A percentile compares a stretch with the other conserved stretches of the same genome.
Evolutionary conservation across 2,797 vertebrate genomes (phyloP).

Genomic region (Ctenopoma kingsleyae): DNA sequence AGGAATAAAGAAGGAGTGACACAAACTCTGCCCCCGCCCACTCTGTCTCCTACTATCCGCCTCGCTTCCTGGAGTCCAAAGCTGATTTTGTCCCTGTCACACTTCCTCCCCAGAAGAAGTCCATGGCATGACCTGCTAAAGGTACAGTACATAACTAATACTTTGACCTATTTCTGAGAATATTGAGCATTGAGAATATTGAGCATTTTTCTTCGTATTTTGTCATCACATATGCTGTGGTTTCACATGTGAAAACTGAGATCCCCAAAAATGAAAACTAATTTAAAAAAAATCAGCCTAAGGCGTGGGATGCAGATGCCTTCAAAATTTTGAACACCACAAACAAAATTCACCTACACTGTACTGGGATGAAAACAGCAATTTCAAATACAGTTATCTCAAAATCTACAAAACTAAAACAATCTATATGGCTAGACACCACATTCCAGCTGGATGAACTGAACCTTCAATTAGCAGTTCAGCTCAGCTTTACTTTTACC

Average conservation of each 20-base stretch:
- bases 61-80: conserved; percentile 28
- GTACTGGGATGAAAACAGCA: neutral
- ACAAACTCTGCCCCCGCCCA: conserved; percentile 50
- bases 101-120: conserved; percentile 11
- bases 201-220: neutral
- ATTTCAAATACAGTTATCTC: neutral
- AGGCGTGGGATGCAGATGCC: neutral
- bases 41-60: conserved; percentile 49
- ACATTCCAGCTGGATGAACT: conserved; percentile 29
- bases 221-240: neutral
- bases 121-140: conserved; percentile 30
- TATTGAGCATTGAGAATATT: neutral
- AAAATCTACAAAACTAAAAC: neutral
- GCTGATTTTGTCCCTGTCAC: conserved; percentile 37
- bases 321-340: neutral
- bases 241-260: neutral
- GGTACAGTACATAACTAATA: conserved; percentile 14
- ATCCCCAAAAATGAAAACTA: neutral
- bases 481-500: conserved; percentile 19
- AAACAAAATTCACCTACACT: conserved; percentile 7
- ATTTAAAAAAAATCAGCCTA: neutral
- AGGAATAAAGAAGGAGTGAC: conserved; percentile 56
- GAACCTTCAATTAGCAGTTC: conserved; percentile 49
- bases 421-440: neutral
- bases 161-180: neutral